These are phyloP conservation scores for Siniperca obscura DNA, from an alignment of 2,797 vertebrate genomes.

Conservation along the genomic window DNA sequence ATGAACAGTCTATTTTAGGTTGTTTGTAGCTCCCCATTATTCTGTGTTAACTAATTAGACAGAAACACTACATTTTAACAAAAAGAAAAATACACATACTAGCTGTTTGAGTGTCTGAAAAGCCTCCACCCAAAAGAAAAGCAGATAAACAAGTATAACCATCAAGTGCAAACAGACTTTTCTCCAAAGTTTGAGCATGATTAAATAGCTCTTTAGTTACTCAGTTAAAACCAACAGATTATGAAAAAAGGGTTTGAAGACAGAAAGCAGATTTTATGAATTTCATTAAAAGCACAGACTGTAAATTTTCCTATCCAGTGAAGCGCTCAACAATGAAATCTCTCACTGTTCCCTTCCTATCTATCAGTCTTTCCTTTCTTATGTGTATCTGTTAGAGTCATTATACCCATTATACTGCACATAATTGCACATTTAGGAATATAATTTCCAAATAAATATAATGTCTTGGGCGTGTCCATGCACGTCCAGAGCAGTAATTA, in stretches of 20 bases:
- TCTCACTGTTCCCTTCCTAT: conserved; percentile 4
- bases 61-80: neutral
- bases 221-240: conserved; percentile 34
- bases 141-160: conserved; percentile 36
- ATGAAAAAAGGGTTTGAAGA: conserved; percentile 12
- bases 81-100: neutral
- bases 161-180: conserved; percentile 26
- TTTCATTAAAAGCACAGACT: conserved; percentile 57
- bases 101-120: neutral
- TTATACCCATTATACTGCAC: conserved; percentile 33
- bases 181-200: conserved; percentile 13
- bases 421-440: conserved; percentile 31
- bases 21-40: neutral
- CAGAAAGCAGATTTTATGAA: conserved; percentile 41
- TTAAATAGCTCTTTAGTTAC: conserved; percentile 39
- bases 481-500: neutral
- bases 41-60: neutral
- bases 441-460: conserved; percentile 43
- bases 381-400: conserved; percentile 28
- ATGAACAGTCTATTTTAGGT: neutral
- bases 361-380: conserved; percentile 2
- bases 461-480: neutral
- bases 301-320: conserved; percentile 54
- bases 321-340: conserved; percentile 35
- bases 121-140: conserved; percentile 3